Percentiles rank a stretch among this genome's conserved stretches.
phyloP scores from a whole-genome alignment of 2,797 vertebrate species.

The Mastacembelus armatus region DNA sequence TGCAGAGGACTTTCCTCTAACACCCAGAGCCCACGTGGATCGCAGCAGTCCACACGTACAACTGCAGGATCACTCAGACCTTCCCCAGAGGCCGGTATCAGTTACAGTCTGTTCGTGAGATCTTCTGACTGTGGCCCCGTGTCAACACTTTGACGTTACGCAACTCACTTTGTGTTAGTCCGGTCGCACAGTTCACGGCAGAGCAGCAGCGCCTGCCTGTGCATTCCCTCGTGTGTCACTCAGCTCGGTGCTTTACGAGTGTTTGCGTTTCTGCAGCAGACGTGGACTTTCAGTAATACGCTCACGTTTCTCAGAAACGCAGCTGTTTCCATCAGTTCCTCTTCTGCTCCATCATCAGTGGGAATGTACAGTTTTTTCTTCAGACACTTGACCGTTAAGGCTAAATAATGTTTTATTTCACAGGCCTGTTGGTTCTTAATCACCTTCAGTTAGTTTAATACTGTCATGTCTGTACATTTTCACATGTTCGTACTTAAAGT shows the following conservation, averaged over 20 bases:
- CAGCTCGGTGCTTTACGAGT: neutral
- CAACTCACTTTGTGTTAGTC: constrained; percentile 27
- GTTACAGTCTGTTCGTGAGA: constrained; percentile 45
- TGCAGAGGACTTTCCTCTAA: constrained; percentile 31
- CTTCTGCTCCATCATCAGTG: neutral
- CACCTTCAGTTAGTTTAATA: too few species aligned
- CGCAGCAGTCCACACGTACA: constrained; percentile 23
- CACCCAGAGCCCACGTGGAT: constrained; percentile 12
- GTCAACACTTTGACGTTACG: constrained; percentile 48
- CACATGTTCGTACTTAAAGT: too few species aligned
- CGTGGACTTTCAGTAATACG: neutral
- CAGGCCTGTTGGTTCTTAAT: too few species aligned
- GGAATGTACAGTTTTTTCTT: neutral
- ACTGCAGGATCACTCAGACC: constrained; percentile 7
- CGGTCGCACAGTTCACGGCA: neutral
- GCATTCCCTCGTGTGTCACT: constrained; percentile 16
- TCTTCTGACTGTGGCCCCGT: constrained; percentile 46
- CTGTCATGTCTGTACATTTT: too few species aligned
- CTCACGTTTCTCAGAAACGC: neutral
- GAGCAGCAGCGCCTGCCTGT: constrained; percentile 4
- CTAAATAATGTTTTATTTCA: too few species aligned
- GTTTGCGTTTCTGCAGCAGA: constrained; percentile 27
- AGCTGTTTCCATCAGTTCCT: neutral
- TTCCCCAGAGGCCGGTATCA: constrained; percentile 12
- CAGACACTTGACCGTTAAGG: too few species aligned